Percentiles rank a stretch among this genome's conserved stretches.
Evolutionary conservation across 2,888 invertebrate genomes (phyloP).

Genomic region (Meteorus cinctellus): DNA sequence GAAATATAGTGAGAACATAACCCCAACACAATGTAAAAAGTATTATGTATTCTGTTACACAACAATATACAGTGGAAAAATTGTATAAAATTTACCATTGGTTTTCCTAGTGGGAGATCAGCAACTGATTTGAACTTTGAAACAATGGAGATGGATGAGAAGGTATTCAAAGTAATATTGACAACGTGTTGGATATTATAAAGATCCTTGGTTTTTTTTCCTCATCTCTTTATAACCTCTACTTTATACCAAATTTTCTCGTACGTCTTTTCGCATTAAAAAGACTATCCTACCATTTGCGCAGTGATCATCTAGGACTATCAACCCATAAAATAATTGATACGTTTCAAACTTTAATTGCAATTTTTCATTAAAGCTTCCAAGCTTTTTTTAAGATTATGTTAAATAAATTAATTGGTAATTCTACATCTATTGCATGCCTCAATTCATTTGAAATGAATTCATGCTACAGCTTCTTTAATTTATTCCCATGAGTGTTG

Average conservation of each 20-base stretch:
- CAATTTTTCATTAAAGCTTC: background rate
- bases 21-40: background rate
- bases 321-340: background rate
- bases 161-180: conserved; percentile 51
- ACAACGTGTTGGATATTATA: conserved; percentile 27
- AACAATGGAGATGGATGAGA: conserved; percentile 61
- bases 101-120: conserved; percentile 60
- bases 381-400: background rate
- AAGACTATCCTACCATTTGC: background rate
- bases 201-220: conserved; percentile 31
- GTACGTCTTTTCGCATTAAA: no score
- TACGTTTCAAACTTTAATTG: background rate
- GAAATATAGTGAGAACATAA: background rate
- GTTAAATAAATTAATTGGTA: background rate
- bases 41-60: conserved; percentile 7
- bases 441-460: background rate
- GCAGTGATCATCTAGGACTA: background rate
- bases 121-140: conserved; percentile 57
- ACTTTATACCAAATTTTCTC: no score
- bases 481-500: background rate
- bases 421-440: background rate
- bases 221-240: conserved; percentile 1
- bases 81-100: conserved; percentile 44
- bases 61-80: conserved; percentile 9
- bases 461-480: background rate